Evolutionary conservation across 2,797 vertebrate species (phyloP).

Genomic region (Sebastes vulpes): DNA sequence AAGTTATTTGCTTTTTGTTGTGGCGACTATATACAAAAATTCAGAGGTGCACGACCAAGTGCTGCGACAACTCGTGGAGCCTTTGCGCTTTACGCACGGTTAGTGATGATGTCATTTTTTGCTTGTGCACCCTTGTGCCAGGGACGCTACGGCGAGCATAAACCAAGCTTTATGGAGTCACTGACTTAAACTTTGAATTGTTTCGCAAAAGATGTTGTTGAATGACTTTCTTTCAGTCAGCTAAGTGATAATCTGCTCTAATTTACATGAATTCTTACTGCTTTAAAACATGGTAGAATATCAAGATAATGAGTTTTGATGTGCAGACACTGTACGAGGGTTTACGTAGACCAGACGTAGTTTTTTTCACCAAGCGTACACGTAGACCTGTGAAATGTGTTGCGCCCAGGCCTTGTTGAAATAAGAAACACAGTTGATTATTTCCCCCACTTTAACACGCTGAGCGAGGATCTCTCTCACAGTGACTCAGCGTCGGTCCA

Average conservation of each 20-base stretch:
- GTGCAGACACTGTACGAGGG: background rate
- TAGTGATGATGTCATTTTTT: no score
- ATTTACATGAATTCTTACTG: background rate
- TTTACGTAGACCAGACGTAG: rapidly evolving
- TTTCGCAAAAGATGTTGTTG: background rate
- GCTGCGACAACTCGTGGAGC: no score
- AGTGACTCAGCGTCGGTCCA: background rate
- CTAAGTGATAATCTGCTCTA: background rate
- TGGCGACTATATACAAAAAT: no score
- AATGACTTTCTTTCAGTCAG: background rate
- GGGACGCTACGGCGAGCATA: no score
- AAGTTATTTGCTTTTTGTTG: no score
- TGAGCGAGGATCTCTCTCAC: background rate
- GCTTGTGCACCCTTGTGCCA: no score
- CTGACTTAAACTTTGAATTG: background rate
- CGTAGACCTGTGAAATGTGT: background rate
- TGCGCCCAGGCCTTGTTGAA: rapidly evolving
- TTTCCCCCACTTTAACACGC: background rate
- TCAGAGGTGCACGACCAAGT: no score
- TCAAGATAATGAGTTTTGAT: background rate
- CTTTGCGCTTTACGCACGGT: no score
- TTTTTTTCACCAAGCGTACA: background rate
- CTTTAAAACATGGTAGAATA: background rate
- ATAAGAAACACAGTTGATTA: background rate
- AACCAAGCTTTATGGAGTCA: background rate